Base-by-base conservation (phyloP, 2,113 vertebrate species). In the Lichenostomus cassidix region DNA sequence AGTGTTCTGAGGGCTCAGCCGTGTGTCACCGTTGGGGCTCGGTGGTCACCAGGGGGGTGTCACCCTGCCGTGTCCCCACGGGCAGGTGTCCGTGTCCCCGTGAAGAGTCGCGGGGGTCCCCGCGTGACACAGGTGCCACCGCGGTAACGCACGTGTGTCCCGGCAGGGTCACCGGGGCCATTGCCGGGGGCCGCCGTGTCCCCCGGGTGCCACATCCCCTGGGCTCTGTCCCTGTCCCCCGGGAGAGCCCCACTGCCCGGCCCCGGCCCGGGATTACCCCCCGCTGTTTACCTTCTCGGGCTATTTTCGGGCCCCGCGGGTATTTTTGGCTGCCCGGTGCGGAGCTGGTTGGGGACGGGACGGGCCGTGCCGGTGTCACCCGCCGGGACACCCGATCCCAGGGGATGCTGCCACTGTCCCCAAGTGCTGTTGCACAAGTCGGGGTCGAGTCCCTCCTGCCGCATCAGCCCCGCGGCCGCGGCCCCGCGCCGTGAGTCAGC, bases 261-360 rank as follows among this genome's bases (percentile, higher is more conserved):
- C 14, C 29, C 44, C 14, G 8, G 21, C 37, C 37, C 52, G 12
- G 75, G 74, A 46, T 52, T 46, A 42, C 71, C 68, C 52, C 37
- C 19, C 18, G 14, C 46, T 74, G 63, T 93, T 95, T 76, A 58
- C 63, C 0, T 28, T 9, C 82, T 17, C 12, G 27, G 64, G 83
- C 91, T 95, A 95, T 95, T 95, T 91, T 84, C 37, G 31, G 12
- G 75, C 55, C 29, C 49, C 15, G 13, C 4, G 59, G 80, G 83
- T 92, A 94, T 94, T 95, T 95, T 95, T 90, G 94, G 92, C 85
- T 11, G 2, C 59, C 25, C 20, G 29, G 46, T 80, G 83, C 4
- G 53, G 47, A 56, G 63, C 78, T 42, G 14, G 31, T 3, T 59
- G 90, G 90, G 83, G 68, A 37, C 59, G 87, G 78, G 73, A 37